Evolutionary conservation across 1,140 invertebrate species (phyloP).

Genomic region (Drosophila parabipectinata): DNA sequence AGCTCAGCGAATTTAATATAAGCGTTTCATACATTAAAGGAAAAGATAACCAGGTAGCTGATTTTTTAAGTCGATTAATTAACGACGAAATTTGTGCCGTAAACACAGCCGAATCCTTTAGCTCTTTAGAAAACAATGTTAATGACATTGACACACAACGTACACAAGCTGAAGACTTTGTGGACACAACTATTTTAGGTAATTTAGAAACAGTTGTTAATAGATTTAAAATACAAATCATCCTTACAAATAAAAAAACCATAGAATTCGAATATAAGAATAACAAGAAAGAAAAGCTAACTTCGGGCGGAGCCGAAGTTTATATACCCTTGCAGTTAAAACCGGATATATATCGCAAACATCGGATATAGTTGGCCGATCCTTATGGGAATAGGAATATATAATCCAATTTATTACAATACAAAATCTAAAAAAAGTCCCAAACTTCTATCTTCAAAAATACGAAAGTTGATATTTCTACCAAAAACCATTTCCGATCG

Average conservation of each 20-base stretch:
- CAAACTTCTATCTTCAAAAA: no score
- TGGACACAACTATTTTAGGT: constrained; percentile 1
- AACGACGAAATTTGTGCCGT: neutral
- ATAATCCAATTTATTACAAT: no score
- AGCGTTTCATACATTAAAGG: neutral
- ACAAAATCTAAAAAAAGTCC: no score
- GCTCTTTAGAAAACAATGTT: constrained; percentile 2
- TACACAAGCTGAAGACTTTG: constrained; percentile 3
- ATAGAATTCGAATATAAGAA: neutral
- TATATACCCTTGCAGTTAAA: no score
- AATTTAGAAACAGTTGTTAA: constrained; percentile 1
- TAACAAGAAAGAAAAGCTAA: neutral
- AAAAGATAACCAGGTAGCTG: constrained; percentile 4
- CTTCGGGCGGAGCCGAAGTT: no score
- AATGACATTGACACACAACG: neutral
- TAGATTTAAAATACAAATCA: neutral
- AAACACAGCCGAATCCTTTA: neutral
- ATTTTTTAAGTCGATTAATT: constrained; percentile 3
- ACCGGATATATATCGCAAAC: no score
- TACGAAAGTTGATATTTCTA: no score
- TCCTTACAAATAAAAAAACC: neutral
- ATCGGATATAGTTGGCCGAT: no score
- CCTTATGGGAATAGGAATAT: no score
- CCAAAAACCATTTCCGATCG: no score
- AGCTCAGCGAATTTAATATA: no score